Percentiles rank a stretch among this genome's conserved stretches.
Conservation (phyloP, 2,797 vertebrate genomes). For the Pygocentrus nattereri region DNA sequence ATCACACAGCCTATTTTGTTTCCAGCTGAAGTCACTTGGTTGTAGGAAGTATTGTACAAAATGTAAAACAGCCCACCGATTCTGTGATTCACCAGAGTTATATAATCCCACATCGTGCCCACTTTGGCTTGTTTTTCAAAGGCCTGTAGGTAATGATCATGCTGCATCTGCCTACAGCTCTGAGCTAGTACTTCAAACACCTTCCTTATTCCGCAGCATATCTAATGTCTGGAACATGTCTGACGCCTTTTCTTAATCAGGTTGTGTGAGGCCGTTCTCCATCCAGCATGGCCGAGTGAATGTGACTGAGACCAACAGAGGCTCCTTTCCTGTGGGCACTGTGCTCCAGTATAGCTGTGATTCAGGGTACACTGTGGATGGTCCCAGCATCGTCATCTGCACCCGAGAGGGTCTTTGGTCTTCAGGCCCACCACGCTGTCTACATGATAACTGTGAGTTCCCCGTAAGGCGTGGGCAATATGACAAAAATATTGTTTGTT, state of each 20-base stretch:
- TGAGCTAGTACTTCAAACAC: background rate
- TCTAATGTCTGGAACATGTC: background rate
- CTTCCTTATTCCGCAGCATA: background rate
- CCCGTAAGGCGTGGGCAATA: too few species aligned
- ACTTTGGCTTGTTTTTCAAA: conserved; percentile 15
- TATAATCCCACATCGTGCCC: background rate
- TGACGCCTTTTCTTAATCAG: conserved; percentile 52
- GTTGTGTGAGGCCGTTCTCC: conserved; percentile 79
- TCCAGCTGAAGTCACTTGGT: background rate
- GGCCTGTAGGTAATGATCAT: background rate
- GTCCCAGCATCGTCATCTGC: conserved; percentile 78
- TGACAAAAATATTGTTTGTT: too few species aligned
- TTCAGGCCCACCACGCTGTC: conserved; percentile 77
- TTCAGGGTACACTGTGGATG: conserved; percentile 77
- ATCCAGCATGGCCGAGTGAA: conserved; percentile 83
- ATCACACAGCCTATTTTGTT: background rate
- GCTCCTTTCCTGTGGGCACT: conserved; percentile 76
- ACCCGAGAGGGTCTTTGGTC: conserved; percentile 74
- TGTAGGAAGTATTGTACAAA: background rate
- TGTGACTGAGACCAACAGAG: conserved; percentile 80
- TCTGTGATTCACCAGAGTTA: conserved; percentile 6
- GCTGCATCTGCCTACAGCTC: background rate
- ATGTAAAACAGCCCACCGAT: background rate
- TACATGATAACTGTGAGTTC: conserved; percentile 77
- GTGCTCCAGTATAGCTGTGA: conserved; percentile 83